Percentiles rank a stretch among this genome's conserved stretches.
These are phyloP conservation scores for Corythornis madagascariensis DNA, from an alignment of 2,113 vertebrate genomes.

Conservation along the genomic window DNA sequence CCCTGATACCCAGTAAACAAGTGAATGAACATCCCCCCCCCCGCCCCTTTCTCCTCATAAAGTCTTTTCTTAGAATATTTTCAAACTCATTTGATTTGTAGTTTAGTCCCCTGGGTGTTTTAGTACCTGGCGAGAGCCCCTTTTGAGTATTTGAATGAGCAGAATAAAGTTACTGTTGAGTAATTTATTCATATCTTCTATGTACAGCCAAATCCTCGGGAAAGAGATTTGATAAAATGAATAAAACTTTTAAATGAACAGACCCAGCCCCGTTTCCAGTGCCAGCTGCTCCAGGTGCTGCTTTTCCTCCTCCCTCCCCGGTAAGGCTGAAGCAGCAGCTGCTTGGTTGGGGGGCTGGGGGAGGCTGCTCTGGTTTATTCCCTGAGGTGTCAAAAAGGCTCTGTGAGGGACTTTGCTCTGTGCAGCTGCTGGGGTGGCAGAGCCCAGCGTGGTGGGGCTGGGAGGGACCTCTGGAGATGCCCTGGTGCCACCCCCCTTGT, in stretches of 20 bases:
- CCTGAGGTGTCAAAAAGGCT: no score
- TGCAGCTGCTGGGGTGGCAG: no score
- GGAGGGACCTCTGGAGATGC: no score
- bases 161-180: constrained; percentile 55
- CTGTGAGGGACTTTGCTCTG: no score
- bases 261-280: not conserved
- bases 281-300: not conserved
- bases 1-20: not conserved
- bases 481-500: no score
- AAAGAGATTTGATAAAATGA: constrained; percentile 34
- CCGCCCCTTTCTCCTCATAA: not conserved
- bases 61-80: constrained; percentile 6
- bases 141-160: constrained; percentile 26
- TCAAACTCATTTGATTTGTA: constrained; percentile 16
- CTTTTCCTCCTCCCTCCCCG: not conserved
- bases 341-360: no score
- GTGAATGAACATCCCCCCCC: not conserved
- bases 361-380: no score
- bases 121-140: constrained; percentile 34
- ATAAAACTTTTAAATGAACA: not conserved
- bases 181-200: constrained; percentile 46
- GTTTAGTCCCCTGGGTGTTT: constrained; percentile 55
- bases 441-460: no score
- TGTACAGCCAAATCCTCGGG: not conserved
- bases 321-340: no score